Base-by-base conservation (phyloP, 2,113 vertebrate genomes). In the Malurus alboscapulatus region DNA sequence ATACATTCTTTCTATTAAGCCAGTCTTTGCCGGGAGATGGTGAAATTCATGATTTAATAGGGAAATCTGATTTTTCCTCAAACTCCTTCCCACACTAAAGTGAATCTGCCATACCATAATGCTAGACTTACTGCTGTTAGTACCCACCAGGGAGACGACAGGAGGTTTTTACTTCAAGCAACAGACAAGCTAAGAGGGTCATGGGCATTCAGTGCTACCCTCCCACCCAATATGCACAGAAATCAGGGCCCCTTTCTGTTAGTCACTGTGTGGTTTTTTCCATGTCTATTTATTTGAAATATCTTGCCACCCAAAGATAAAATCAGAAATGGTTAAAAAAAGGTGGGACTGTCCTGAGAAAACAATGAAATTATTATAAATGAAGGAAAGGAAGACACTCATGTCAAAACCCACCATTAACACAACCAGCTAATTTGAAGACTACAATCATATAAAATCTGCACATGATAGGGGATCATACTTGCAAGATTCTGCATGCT, bases 401-500 rank as follows among this genome's bases (percentile, higher is more conserved):
- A 7, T 15, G 19, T 53, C 26, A 84, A 84, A 89, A n/a, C 3
- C 65, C 75, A 10, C 24, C 6, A 27, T 65, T 73, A 80, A 61
- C 11, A 19, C 54, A 53, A 66, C 12, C 15, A 58, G 38, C 5
- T 62, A 66, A 40, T 78, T 32, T 81, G 44, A 87, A 84, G 24
- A 44, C 38, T 63, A 17, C 18, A 67, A 3, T 58, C 9, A 16
- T 34, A 50, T 50, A 58, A 68, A 72, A 38, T 38, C 32, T 50
- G 14, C 14, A 40, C 1, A 1, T 48, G 25, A 62, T 1, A 6
- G 2, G 7, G 12, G 8, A 75, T 19, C 8, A 20, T 26, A 45
- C 6, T 5, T 4, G 25, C 30, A 66, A 77, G 50, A 36, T 47
- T 59, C 21, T 65, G 6, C 21, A 61, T 30, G 10, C 9, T 84